Conservation (phyloP, 2,113 vertebrate species). For the Saguinus imperator region DNA sequence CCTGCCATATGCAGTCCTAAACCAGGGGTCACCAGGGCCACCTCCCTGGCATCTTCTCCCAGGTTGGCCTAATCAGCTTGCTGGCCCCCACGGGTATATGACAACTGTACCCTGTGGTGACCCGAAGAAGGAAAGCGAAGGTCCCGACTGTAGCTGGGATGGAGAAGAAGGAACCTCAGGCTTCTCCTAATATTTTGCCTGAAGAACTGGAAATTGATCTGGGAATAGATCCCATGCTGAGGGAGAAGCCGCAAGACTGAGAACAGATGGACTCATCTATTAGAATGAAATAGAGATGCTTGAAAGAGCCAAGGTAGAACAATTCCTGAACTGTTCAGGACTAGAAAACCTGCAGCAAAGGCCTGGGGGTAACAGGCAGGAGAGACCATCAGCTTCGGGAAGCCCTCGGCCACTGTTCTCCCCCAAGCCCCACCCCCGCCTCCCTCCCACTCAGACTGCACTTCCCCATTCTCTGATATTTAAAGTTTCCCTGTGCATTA, state of each 20-base stretch:
- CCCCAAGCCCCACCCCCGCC: no score
- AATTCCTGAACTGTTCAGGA: not conserved
- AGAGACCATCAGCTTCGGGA: not conserved
- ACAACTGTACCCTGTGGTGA: constrained; percentile 73
- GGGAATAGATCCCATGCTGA: not conserved
- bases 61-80: constrained; percentile 10
- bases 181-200: not conserved
- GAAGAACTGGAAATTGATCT: not conserved
- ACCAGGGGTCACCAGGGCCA: not conserved
- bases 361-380: not conserved
- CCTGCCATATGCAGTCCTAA: not conserved
- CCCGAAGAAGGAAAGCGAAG: not conserved
- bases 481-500: constrained; percentile 75
- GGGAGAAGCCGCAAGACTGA: not conserved
- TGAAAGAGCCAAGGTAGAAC: not conserved
- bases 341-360: not conserved
- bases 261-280: not conserved
- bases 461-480: constrained; percentile 53
- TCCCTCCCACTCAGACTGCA: not conserved
- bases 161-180: not conserved
- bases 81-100: constrained; percentile 57
- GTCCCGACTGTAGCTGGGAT: not conserved
- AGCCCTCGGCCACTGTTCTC: not conserved
- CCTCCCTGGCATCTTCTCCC: not conserved
- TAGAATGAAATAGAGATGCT: not conserved